Conservation (phyloP, 53 echinoderm and acorn worm species). For the Astropecten irregularis region DNA sequence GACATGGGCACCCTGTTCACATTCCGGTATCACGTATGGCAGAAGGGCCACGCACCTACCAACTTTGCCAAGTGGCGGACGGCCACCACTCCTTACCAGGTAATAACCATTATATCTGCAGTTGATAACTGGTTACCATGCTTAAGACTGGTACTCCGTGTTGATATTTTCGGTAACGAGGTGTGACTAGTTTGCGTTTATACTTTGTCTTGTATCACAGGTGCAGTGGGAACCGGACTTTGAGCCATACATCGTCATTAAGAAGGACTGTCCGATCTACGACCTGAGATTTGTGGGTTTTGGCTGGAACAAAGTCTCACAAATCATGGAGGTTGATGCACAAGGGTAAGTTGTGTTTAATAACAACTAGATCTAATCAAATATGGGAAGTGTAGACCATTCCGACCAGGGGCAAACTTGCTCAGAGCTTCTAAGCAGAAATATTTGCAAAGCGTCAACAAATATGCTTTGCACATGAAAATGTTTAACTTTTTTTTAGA, state of each 20-base stretch:
- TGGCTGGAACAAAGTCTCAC: slow-evolving; percentile 97
- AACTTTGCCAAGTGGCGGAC: slow-evolving; percentile 99
- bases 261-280: slow-evolving; percentile 88
- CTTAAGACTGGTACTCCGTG: neutral
- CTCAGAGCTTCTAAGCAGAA: too few species aligned
- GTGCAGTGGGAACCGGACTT: slow-evolving; percentile 98
- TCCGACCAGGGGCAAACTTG: too few species aligned
- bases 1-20: slow-evolving; percentile 96
- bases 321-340: slow-evolving; percentile 94
- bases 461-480: too few species aligned
- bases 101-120: neutral
- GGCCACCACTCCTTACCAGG: slow-evolving; percentile 89
- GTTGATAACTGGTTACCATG: neutral
- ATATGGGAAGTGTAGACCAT: too few species aligned
- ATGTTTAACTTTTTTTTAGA: too few species aligned
- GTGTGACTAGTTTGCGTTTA: too few species aligned
- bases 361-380: neutral
- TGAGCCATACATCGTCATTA: slow-evolving; percentile 93
- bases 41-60: slow-evolving; percentile 95
- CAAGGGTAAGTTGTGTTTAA: slow-evolving; percentile 71
- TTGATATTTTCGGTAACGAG: too few species aligned
- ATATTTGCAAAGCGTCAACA: too few species aligned
- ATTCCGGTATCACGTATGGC: slow-evolving; percentile 97
- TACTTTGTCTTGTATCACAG: too few species aligned
- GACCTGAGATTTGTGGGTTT: slow-evolving; percentile 90